Evolutionary conservation across 2,797 vertebrate genomes (phyloP).

Genomic region (Heliangelus exortis): DNA sequence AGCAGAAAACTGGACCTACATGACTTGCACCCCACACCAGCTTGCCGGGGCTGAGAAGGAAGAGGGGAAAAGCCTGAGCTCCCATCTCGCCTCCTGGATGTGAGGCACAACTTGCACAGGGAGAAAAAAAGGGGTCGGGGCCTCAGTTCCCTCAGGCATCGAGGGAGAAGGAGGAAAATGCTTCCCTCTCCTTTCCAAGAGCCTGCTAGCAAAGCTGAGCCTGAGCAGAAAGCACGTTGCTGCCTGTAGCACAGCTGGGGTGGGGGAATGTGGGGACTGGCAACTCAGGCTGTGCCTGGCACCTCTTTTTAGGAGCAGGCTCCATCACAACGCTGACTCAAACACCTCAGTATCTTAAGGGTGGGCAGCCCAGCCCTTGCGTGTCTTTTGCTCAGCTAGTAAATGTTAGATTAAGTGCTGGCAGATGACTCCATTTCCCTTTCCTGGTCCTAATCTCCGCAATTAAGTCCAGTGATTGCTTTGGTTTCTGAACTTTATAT

Average conservation of each 20-base stretch:
- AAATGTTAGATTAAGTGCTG: constrained; percentile 31
- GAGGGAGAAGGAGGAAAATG: background rate
- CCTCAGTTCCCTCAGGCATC: background rate
- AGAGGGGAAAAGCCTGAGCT: background rate
- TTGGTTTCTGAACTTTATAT: constrained; percentile 8
- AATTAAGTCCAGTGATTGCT: constrained; percentile 14
- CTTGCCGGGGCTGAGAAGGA: background rate
- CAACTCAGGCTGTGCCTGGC: background rate
- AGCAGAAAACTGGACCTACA: background rate
- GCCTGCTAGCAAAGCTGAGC: background rate
- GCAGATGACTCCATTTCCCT: constrained; percentile 13
- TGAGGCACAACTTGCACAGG: background rate
- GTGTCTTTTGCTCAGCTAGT: background rate
- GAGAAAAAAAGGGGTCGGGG: background rate
- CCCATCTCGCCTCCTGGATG: fast-evolving
- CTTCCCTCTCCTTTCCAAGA: background rate
- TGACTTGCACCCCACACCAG: background rate
- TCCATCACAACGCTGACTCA: background rate
- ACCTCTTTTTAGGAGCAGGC: background rate
- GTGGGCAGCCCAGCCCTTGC: background rate
- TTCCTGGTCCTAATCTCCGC: background rate
- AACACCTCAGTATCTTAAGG: background rate
- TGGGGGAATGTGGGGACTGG: background rate
- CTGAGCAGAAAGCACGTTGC: background rate
- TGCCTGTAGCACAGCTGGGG: background rate